Conservation (phyloP, 2,113 vertebrate genomes). For the Crotalus helleri region DNA sequence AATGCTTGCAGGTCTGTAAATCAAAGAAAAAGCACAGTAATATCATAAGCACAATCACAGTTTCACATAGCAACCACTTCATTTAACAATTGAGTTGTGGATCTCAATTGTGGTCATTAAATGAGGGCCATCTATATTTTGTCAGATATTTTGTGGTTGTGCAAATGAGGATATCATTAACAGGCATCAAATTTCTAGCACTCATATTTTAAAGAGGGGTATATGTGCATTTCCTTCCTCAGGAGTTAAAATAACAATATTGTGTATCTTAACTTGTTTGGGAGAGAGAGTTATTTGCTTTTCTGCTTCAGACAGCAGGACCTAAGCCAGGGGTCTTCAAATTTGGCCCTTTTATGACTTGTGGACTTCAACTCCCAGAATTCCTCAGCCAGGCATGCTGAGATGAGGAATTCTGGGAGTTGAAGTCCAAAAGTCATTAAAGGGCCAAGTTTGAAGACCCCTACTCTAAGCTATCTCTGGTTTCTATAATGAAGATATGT, state of each 20-base stretch:
- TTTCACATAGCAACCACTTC: not conserved
- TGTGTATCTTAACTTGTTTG: not conserved
- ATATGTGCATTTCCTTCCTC: not conserved
- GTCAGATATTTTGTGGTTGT: slow-evolving; percentile 11
- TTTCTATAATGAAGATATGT: not conserved
- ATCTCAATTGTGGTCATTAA: not conserved
- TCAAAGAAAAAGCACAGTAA: not conserved
- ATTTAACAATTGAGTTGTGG: not conserved
- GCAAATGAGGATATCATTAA: not conserved
- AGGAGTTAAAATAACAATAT: not conserved
- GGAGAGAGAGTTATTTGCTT: not conserved
- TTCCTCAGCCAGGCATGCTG: no score
- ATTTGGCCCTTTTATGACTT: no score
- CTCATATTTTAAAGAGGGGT: not conserved
- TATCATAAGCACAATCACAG: not conserved
- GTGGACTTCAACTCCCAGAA: no score
- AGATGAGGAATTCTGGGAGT: no score
- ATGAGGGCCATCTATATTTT: slow-evolving; percentile 12
- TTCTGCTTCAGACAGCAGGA: not conserved
- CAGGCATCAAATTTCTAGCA: not conserved
- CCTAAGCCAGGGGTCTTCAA: not conserved
- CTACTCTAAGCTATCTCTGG: not conserved
- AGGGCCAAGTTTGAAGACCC: no score
- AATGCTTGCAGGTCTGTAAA: not conserved
- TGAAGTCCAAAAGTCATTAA: no score